These are phyloP conservation scores for Talpa occidentalis DNA, from an alignment of 2,113 vertebrate species.

Conservation along the genomic window DNA sequence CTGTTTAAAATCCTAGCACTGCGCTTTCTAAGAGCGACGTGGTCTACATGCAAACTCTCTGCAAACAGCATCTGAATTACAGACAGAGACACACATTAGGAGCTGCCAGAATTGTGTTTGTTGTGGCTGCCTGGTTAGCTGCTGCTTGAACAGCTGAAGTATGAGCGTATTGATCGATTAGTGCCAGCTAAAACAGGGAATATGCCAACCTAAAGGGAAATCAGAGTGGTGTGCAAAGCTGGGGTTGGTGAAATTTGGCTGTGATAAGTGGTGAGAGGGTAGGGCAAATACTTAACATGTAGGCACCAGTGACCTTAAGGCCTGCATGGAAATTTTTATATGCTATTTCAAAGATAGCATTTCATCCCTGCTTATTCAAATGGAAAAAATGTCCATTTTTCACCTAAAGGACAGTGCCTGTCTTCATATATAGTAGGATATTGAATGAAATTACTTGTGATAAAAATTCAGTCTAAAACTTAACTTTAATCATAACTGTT, in stretches of 20 bases:
- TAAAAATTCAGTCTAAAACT: background rate
- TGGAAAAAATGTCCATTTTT: background rate
- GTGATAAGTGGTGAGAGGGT: background rate
- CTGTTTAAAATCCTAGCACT: constrained; percentile 81
- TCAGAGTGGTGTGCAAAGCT: constrained; percentile 66
- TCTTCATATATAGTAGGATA: background rate
- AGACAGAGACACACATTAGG: constrained; percentile 79
- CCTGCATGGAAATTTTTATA: background rate
- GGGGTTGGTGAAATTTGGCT: constrained; percentile 1
- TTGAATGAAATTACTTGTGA: background rate
- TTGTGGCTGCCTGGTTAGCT: constrained; percentile 85
- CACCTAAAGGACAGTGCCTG: background rate
- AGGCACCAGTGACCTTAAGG: constrained; percentile 4
- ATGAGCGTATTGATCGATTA: constrained; percentile 83
- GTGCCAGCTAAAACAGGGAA: constrained; percentile 83
- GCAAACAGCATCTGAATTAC: constrained; percentile 82
- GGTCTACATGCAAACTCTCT: constrained; percentile 86
- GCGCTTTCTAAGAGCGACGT: constrained; percentile 81
- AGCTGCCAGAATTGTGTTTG: constrained; percentile 84
- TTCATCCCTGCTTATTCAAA: background rate
- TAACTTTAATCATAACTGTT: background rate
- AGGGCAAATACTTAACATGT: constrained; percentile 34
- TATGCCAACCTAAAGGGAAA: constrained; percentile 61
- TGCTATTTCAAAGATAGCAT: background rate
- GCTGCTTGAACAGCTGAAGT: constrained; percentile 84